Evolutionary conservation across 2,888 invertebrate species (phyloP).

Genomic region (Teleiodes luculella): DNA sequence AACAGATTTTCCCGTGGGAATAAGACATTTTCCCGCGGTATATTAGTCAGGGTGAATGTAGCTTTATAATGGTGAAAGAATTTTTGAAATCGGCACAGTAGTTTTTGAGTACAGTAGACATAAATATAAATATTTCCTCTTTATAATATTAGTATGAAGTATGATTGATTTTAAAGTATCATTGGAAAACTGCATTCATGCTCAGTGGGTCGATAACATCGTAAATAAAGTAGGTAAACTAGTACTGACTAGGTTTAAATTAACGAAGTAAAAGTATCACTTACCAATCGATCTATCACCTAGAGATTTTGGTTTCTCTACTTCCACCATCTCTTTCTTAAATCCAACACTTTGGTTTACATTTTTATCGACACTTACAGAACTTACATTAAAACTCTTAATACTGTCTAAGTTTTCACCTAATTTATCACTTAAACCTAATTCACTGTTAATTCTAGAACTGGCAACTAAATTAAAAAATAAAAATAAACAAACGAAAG

Average conservation of each 20-base stretch:
- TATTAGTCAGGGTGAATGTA: too few species aligned
- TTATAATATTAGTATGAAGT: too few species aligned
- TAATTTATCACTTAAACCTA: slow-evolving; percentile 27
- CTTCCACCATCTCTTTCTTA: neutral
- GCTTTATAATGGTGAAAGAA: too few species aligned
- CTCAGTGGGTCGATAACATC: too few species aligned
- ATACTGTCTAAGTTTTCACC: slow-evolving; percentile 27
- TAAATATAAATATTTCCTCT: too few species aligned
- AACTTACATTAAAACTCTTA: slow-evolving; percentile 38
- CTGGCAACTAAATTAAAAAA: slow-evolving; percentile 49
- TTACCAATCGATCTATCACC: slow-evolving; percentile 33
- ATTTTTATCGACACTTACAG: slow-evolving; percentile 26
- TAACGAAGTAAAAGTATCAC: slow-evolving; percentile 14
- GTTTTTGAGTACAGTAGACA: too few species aligned
- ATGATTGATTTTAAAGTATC: too few species aligned
- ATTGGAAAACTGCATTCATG: too few species aligned
- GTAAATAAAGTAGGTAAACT: too few species aligned
- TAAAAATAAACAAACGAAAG: slow-evolving; percentile 52
- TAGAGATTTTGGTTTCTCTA: slow-evolving; percentile 14
- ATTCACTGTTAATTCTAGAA: slow-evolving; percentile 39
- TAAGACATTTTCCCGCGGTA: too few species aligned
- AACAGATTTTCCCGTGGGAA: too few species aligned
- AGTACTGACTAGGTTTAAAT: neutral
- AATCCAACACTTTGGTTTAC: slow-evolving; percentile 35
- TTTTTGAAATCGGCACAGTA: too few species aligned